Percentiles rank a stretch among this genome's conserved stretches.
These are phyloP conservation scores for Karalla daura DNA, from an alignment of 2,797 vertebrate species.

Conservation along the genomic window DNA sequence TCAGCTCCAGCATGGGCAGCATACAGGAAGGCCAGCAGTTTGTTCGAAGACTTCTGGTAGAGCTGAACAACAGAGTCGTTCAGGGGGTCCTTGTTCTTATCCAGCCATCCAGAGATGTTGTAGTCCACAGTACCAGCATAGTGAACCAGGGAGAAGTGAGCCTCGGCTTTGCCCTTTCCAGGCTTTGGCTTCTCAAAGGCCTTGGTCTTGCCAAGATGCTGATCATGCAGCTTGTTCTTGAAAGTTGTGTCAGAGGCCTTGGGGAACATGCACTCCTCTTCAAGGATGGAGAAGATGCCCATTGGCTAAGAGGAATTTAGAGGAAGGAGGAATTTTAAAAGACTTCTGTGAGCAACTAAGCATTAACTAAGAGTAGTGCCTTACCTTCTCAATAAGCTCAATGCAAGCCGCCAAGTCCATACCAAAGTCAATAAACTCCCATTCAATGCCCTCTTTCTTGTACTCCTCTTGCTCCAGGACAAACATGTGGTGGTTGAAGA, in stretches of 20 bases:
- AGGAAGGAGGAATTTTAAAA: background rate
- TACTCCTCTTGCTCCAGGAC: conserved; percentile 86
- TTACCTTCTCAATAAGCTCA: conserved; percentile 90
- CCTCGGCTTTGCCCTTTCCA: conserved; percentile 86
- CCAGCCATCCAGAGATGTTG: conserved; percentile 88
- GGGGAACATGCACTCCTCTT: conserved; percentile 94
- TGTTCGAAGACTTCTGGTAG: conserved; percentile 88
- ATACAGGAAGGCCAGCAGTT: conserved; percentile 84
- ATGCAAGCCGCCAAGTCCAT: conserved; percentile 89
- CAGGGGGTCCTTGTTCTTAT: conserved; percentile 91
- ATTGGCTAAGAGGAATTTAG: conserved; percentile 71
- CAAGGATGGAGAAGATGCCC: conserved; percentile 84
- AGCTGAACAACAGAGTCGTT: conserved; percentile 88
- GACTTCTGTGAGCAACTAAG: background rate
- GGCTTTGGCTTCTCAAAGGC: conserved; percentile 86
- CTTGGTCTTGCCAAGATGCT: conserved; percentile 88
- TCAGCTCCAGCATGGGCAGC: conserved; percentile 33
- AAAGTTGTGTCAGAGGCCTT: conserved; percentile 83
- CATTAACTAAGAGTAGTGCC: background rate
- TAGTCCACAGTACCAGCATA: conserved; percentile 91
- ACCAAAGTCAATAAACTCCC: conserved; percentile 84
- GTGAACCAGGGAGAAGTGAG: conserved; percentile 88
- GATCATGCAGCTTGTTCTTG: conserved; percentile 90
- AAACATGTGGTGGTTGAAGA: conserved; percentile 86
- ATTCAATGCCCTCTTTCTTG: conserved; percentile 82